phyloP scores from a whole-genome alignment of 2,888 invertebrate species.

The Folsomia manolachei region DNA sequence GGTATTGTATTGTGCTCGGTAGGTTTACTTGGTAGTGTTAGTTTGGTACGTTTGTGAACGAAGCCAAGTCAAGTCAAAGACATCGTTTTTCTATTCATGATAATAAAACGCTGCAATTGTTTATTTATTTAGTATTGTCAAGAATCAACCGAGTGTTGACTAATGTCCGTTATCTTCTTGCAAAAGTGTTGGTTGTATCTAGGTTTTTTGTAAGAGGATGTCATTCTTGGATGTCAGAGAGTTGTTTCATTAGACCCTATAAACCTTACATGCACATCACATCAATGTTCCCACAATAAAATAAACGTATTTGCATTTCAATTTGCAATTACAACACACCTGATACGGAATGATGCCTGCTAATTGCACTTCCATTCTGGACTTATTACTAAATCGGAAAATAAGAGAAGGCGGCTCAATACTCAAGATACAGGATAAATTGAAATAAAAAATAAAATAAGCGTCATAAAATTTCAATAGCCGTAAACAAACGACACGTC shows the following conservation, averaged over 20 bases:
- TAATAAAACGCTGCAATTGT: not conserved
- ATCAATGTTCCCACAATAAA: not conserved
- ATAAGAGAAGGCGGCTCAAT: too few species aligned
- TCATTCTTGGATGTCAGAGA: too few species aligned
- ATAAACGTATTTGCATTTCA: not conserved
- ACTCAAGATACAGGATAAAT: too few species aligned
- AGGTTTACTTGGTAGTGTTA: not conserved
- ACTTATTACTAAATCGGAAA: too few species aligned
- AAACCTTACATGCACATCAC: too few species aligned
- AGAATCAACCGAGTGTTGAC: not conserved
- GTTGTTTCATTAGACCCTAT: too few species aligned
- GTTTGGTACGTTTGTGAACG: not conserved
- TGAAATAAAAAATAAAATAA: not conserved
- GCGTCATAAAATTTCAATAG: not conserved
- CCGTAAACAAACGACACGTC: not conserved
- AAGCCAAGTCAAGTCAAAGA: not conserved
- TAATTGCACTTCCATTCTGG: too few species aligned
- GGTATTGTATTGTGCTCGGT: not conserved
- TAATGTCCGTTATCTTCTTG: not conserved
- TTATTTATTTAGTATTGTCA: not conserved
- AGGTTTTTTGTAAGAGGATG: too few species aligned
- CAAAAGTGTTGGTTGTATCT: too few species aligned
- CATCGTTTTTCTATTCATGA: not conserved
- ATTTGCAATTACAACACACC: not conserved
- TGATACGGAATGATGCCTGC: not conserved